Evolutionary conservation across 2,888 invertebrate genomes (phyloP).

Genomic region (Liodrosophila aerea): DNA sequence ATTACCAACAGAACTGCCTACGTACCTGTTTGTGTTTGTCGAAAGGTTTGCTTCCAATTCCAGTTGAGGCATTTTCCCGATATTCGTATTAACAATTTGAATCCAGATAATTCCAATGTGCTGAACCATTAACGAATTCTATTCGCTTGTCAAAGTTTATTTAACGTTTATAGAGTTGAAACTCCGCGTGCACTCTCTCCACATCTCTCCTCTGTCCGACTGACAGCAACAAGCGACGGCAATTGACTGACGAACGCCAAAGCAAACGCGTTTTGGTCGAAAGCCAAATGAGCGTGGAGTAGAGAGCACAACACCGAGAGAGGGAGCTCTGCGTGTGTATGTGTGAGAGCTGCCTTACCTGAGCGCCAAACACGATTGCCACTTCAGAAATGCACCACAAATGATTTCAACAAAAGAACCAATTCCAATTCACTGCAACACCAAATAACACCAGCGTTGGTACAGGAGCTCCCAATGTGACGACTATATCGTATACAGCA

Average conservation of each 20-base stretch:
- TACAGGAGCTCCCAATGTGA: too few relatives aligned
- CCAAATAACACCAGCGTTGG: too few relatives aligned
- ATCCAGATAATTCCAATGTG: conserved; percentile 15
- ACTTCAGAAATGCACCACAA: background rate
- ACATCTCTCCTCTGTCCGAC: conserved; percentile 16
- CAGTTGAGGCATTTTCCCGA: conserved; percentile 31
- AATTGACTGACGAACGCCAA: conserved; percentile 53
- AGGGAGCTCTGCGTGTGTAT: background rate
- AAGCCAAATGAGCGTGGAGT: conserved; percentile 25
- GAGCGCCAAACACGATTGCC: conserved; percentile 21
- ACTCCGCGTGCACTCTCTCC: background rate
- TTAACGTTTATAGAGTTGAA: conserved; percentile 28
- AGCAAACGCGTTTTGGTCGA: conserved; percentile 69
- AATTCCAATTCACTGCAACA: too few relatives aligned
- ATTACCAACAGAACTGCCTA: conserved; percentile 72
- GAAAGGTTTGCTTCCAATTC: conserved; percentile 30
- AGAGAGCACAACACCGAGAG: background rate
- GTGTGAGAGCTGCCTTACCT: conserved; percentile 29
- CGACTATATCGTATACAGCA: too few relatives aligned
- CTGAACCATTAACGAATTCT: conserved; percentile 16
- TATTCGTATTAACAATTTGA: conserved; percentile 11
- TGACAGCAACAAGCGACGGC: conserved; percentile 56
- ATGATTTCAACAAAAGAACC: too few relatives aligned
- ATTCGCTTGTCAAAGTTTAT: conserved; percentile 29
- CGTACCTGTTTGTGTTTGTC: conserved; percentile 64